Conservation (phyloP, 2,888 invertebrate genomes). For the Tipula vernalis region DNA sequence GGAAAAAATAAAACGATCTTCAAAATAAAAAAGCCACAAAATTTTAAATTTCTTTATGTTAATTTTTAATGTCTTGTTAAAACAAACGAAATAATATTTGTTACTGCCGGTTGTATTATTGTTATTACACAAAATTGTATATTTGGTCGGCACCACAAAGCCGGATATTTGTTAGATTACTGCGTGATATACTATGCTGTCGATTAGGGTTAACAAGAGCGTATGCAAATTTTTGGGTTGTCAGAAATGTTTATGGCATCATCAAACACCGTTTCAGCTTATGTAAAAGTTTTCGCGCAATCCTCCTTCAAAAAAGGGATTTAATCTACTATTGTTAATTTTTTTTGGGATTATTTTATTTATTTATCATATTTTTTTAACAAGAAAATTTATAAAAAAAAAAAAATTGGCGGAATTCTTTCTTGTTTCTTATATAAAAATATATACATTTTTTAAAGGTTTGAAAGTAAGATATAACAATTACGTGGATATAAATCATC, state of each 20-base stretch:
- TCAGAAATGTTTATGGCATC: not conserved
- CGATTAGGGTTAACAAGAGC: not conserved
- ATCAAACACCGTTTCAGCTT: not conserved
- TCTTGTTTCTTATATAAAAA: not conserved
- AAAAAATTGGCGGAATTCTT: not conserved
- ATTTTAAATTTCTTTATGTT: not conserved
- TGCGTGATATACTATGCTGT: not conserved
- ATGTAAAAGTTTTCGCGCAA: not conserved
- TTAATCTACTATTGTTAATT: not conserved
- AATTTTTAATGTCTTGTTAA: not conserved
- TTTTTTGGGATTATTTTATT: not conserved
- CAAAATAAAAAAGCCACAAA: not conserved
- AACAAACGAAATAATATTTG: not conserved
- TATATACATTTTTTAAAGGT: not conserved
- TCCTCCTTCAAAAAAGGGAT: not conserved
- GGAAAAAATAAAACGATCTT: not conserved
- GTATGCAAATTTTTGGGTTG: not conserved
- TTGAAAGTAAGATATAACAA: not conserved
- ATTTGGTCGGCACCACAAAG: not conserved
- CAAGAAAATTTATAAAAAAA: not conserved
- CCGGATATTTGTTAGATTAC: not conserved
- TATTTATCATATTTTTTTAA: not conserved
- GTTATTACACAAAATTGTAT: not conserved
- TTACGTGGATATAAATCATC: slow-evolving; percentile 4
- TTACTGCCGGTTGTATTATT: not conserved